These are phyloP conservation scores for Cephus sareptanus DNA, from an alignment of 2,888 invertebrate genomes.

Conservation along the genomic window DNA sequence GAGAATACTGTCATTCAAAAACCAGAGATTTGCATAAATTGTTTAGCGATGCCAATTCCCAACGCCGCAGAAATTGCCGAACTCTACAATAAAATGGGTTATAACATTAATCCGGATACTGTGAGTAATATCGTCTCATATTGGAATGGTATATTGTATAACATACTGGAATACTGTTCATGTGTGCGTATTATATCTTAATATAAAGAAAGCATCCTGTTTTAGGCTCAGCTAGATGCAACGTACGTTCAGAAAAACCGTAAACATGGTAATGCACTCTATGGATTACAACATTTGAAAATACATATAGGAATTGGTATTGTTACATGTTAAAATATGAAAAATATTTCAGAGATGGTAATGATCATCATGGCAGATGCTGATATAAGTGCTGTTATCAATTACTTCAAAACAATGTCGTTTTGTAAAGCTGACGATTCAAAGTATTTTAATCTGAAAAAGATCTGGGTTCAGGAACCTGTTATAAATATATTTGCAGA, in stretches of 20 bases:
- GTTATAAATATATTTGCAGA: conserved; percentile 23
- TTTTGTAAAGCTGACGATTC: conserved; percentile 23
- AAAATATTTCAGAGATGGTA: conserved; percentile 22
- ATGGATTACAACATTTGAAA: not conserved
- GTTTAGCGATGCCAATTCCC: conserved; percentile 22
- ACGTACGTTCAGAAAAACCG: not conserved
- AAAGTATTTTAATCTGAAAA: conserved; percentile 28
- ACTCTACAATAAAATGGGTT: conserved; percentile 27
- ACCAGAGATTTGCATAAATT: conserved; percentile 3
- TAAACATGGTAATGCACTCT: not conserved
- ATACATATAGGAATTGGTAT: conserved; percentile 28
- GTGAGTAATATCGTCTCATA: not conserved
- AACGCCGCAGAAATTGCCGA: conserved; percentile 25
- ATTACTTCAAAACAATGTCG: conserved; percentile 21
- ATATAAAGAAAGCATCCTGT: conserved; percentile 5
- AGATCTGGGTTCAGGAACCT: conserved; percentile 31
- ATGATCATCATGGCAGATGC: conserved; percentile 31
- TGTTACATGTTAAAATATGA: conserved; percentile 25
- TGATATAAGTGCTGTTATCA: conserved; percentile 28
- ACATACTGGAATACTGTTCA: conserved; percentile 5
- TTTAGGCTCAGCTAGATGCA: not conserved
- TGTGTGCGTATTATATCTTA: conserved; percentile 1
- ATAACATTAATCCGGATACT: conserved; percentile 16
- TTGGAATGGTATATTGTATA: not conserved
- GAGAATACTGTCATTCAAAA: conserved; percentile 1